Percentiles rank a stretch among this genome's conserved stretches.
phyloP scores from a whole-genome alignment of 2,888 invertebrate genomes.

The Drosophila formosana region DNA sequence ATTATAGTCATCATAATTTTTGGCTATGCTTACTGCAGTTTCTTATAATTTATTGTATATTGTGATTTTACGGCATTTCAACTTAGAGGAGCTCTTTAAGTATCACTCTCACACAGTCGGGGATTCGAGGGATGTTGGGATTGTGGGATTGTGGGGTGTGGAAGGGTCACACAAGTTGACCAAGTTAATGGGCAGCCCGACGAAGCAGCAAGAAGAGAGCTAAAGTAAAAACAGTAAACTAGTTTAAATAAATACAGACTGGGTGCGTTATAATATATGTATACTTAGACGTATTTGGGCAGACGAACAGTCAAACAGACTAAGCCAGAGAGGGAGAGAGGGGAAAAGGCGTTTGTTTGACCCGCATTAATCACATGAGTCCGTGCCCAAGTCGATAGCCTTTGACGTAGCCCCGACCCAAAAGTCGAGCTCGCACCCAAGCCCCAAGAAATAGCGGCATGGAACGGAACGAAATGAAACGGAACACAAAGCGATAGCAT shows the following conservation, averaged over 20 bases:
- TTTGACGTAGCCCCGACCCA: slow-evolving; percentile 5
- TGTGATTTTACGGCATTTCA: background rate
- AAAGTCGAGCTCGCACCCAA: slow-evolving; percentile 7
- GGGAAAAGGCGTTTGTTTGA: slow-evolving; percentile 52
- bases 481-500: slow-evolving; percentile 6
- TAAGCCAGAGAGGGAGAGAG: background rate
- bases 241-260: slow-evolving; percentile 39
- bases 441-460: background rate
- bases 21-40: background rate
- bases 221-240: slow-evolving; percentile 32
- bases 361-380: slow-evolving; percentile 72
- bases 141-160: background rate
- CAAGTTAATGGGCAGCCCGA: slow-evolving; percentile 39
- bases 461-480: background rate
- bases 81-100: slow-evolving; percentile 14
- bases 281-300: slow-evolving; percentile 15
- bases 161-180: slow-evolving; percentile 24
- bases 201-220: slow-evolving; percentile 23
- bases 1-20: background rate
- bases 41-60: background rate
- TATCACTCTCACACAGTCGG: slow-evolving; percentile 4
- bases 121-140: background rate
- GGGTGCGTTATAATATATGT: slow-evolving; percentile 18
- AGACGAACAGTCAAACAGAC: slow-evolving; percentile 4
- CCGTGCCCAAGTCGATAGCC: slow-evolving; percentile 17